Base-by-base conservation (phyloP, 1,140 invertebrate genomes). In the Euwallacea similis region DNA sequence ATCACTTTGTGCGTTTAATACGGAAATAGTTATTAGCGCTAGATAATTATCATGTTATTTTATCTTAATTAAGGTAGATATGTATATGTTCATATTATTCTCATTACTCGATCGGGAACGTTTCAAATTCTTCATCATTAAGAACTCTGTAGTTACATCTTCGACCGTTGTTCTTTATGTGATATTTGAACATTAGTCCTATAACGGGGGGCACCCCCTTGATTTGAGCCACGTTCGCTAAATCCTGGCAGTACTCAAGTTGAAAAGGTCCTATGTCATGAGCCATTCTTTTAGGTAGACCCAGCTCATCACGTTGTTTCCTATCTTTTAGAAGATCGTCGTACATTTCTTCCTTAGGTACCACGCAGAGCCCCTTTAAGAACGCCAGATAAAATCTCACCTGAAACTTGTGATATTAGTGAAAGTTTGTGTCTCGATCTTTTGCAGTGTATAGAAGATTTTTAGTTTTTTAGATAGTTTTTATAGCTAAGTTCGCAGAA, bases 331-430 rank as follows among this genome's bases (percentile, higher is more conserved):
- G 76, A 7, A 81, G 81, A 56, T 87, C 86, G 53, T 74, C 71
- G 9, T 80, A 69, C 86, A 88, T 87, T 70, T 83, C 77, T 44
- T 84, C 80, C 73, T 81, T 77, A 7, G 76, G 77, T n/a, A 86
- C 86, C 10, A 87, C 76, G 41, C 71, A 71, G 4, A 66, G 44
- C 42, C 74, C 69, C 55, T 73, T 72, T 15, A 76, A 59, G 15
- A 71, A 70, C 11, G 71, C 59, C 7, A 74, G 63, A 54, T 67
- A 76, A 63, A 76, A 76, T 0, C 75, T 44, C 33, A 73, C 64
- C 75, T 76, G 56, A 16, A 69, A 72, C 2, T 50, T 10, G 46
- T 50, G 13, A 6, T 50, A 7, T 50, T 50, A 50, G 46, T 50
- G 9, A 47, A 47, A 47, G 44, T 46, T 7, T 50, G 21, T 7